Evolutionary conservation across 2,797 vertebrate genomes (phyloP), one percentile per base, ranked within the genome.

Genomic region (Sebastes jordani): DNA sequence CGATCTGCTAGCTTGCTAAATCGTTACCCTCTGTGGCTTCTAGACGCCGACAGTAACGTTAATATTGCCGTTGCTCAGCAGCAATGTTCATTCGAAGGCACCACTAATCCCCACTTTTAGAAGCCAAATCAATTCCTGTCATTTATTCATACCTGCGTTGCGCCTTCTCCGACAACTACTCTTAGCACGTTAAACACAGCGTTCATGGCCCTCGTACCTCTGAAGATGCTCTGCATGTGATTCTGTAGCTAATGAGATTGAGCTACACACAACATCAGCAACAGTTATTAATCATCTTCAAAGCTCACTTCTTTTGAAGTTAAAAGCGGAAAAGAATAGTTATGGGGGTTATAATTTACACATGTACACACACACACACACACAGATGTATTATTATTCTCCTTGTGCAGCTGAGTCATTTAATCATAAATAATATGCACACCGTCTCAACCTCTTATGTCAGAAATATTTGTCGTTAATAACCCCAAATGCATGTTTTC

Each of bases 401-500:
- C 42, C 11, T 38, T 13, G 7, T n/a, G 52, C 46, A 54, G 30
- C 27, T 10, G 23, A 61, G 42, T 10, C 30, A 58, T 58, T 42
- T 14, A 60, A 25, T 38, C 56, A 34, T 68, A 16, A 62, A 83
- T 75, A 79, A 84, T 32, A 27, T 13, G 2, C n/a, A 63, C n/a
- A 5, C 8, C 52, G 64, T 70, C 20, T 71, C 23, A 5, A 25
- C 16, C 60, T 27, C 52, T 77, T 59, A 27, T 3, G 22, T 60
- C 76, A 29, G 23, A 81, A 59, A 58, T 55, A 75, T 80, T 76
- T 63, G 71, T 67, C 52, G 11, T 79, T 66, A 63, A 71, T 73
- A 74, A 42, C 5, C 54, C 66, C 16, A 59, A 78, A 49, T 46
- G 29, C 11, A 16, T 82, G 71, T 83, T 88, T 27, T 74, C 69